Evolutionary conservation across 1,140 invertebrate genomes (phyloP).

Genomic region (Panagrolaimus sp.): DNA sequence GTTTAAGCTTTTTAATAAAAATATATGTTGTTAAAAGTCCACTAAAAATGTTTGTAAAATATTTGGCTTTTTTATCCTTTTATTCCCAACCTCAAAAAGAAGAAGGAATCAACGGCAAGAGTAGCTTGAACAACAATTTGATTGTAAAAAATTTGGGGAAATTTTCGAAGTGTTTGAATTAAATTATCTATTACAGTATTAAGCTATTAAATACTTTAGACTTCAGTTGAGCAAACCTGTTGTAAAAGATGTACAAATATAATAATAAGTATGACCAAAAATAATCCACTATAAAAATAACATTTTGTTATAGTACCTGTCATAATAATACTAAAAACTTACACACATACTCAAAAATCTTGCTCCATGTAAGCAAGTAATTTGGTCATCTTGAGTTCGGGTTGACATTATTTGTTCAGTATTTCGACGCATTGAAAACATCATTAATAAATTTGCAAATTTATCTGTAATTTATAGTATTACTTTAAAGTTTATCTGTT

Average conservation of each 20-base stretch:
- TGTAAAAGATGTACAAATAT: slow-evolving; percentile 41
- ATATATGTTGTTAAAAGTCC: slow-evolving; percentile 54
- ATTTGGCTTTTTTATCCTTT: not conserved
- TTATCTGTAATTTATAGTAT: slow-evolving; percentile 30
- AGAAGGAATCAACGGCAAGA: slow-evolving; percentile 56
- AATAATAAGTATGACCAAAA: slow-evolving; percentile 44
- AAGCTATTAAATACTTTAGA: not conserved
- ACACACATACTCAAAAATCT: slow-evolving; percentile 51
- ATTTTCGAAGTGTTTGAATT: slow-evolving; percentile 50
- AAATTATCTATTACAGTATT: slow-evolving; percentile 42
- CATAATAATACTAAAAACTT: no score
- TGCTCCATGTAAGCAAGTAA: slow-evolving; percentile 47
- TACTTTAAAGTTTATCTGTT: no score
- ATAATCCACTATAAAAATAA: slow-evolving; percentile 43
- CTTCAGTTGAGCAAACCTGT: no score
- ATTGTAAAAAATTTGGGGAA: slow-evolving; percentile 55
- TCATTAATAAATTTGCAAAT: slow-evolving; percentile 42
- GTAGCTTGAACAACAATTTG: slow-evolving; percentile 49
- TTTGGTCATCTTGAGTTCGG: slow-evolving; percentile 44
- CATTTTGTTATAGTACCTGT: no score
- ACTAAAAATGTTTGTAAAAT: slow-evolving; percentile 46
- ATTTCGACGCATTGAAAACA: slow-evolving; percentile 46
- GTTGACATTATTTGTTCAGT: slow-evolving; percentile 39
- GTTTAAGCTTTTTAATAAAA: slow-evolving; percentile 46
- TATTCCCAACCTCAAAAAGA: slow-evolving; percentile 48